These are phyloP conservation scores for Scolanthus callimorphus DNA, from an alignment of 92 coral and sea anemone genomes.

Conservation along the genomic window DNA sequence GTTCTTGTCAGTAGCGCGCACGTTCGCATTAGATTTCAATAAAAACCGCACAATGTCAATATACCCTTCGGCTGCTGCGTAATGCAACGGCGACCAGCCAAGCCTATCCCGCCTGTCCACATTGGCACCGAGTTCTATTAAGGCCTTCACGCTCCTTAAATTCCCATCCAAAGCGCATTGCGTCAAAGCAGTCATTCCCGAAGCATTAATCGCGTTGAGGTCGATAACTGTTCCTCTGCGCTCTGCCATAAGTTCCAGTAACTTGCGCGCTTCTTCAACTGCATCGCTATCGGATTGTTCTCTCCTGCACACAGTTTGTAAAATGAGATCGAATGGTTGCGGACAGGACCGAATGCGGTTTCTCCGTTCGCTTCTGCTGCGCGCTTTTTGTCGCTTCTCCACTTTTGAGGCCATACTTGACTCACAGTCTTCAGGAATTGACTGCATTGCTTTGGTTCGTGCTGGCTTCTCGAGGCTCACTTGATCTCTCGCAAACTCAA, in stretches of 20 bases:
- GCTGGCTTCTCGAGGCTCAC: no score
- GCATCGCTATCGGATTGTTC: constrained; percentile 36
- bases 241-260: constrained; percentile 44
- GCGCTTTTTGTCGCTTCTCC: no score
- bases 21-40: constrained; percentile 65
- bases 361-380: no score
- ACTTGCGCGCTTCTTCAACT: constrained; percentile 53
- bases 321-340: constrained; percentile 74
- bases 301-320: constrained; percentile 60
- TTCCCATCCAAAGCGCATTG: constrained; percentile 93
- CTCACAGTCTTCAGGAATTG: no score
- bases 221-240: constrained; percentile 50
- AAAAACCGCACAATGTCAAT: constrained; percentile 77
- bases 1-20: no score
- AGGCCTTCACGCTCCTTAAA: constrained; percentile 67
- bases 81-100: constrained; percentile 83
- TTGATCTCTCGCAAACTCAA: no score
- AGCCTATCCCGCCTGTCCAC: constrained; percentile 74
- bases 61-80: constrained; percentile 95
- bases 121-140: constrained; percentile 77
- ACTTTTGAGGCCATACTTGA: no score
- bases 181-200: constrained; percentile 91
- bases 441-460: no score
- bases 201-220: constrained; percentile 80
- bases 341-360: constrained; percentile 56